Base-by-base conservation (phyloP, 2,888 invertebrate species). In the Cosmia pyralina region DNA sequence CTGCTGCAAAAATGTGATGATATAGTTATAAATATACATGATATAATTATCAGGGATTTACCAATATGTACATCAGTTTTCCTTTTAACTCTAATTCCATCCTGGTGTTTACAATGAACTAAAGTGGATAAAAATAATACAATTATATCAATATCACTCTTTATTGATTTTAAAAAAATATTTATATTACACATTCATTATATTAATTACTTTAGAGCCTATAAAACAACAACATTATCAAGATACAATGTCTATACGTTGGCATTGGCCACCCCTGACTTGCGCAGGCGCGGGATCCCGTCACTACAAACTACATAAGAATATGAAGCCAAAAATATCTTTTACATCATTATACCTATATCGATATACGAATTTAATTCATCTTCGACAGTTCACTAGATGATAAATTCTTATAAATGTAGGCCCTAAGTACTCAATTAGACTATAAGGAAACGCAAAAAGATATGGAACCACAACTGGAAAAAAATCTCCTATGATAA, bases 81-180 rank as follows among this genome's bases (percentile, higher is more conserved):
- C 28, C n/a, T 34, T 34, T 63, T n/a, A 22, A 10, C 52, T 17
- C n/a, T n/a, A n/a, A n/a, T n/a, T n/a, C n/a, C n/a, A n/a, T n/a
- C 19, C 5, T 69, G 10, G 15, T n/a, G 22, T 44, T 44, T 62
- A 15, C 38, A 69, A 17, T 13, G n/a, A 19, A 17, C 3, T 34
- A 69, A 28, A 44, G n/a, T 69, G 70, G 70, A 46, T 69, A 62
- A 65, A 68, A 91, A 91, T 89, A 86, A 89, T 83, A 89, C 77
- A 78, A 76, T 48, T 60, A 69, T 86, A 85, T 94, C 89, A 94
- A 94, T 96, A 95, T 96, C 96, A 96, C 96, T 96, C 95, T 96
- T 96, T 96, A 96, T 95, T 96, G 93, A 93, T 94, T 94, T 95
- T 95, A 96, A 95, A 96, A 96, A 96, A 96, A 96, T 96, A 96